Base-by-base conservation (phyloP, 2,113 vertebrate species). In the Anguilla rostrata region DNA sequence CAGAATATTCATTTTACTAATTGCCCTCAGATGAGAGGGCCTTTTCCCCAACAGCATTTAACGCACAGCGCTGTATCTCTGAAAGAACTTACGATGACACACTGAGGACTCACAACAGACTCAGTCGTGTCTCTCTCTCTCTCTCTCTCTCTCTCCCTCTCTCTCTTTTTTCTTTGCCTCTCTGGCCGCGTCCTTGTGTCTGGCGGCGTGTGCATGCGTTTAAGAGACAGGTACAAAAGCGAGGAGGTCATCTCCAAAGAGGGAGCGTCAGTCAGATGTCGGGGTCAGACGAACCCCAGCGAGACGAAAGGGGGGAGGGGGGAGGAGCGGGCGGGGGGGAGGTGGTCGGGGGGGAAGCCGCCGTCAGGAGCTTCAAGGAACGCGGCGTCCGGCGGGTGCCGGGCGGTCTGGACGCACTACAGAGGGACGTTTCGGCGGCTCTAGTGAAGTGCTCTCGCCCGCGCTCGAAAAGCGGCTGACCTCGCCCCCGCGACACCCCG, bases 401-500 rank as follows among this genome's bases (percentile, higher is more conserved):
- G 89, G 46, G 83, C 41, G 88, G 90, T 93, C 90, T 93, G 90
- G 88, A 89, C 87, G 90, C 7, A 60, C 60, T 89, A 83, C 85
- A 84, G 83, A 92, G 87, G 60, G 90, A 81, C 49, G 90, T 91
- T 34, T 92, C 94, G 92, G 89, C 87, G 90, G 92, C 87, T 75
- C 41, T 90, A 88, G 78, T 92, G 90, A 87, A 93, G 91, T 1
- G 34, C 86, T 88, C 87, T 89, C 43, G 85, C 81, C 89, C 89
- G 57, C 85, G 87, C 92, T 85, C 88, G 89, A 89, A 94, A 92
- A 93, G 87, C 34, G 90, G 16, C 87, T 90, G 53, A 83, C 78
- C 80, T 87, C 81, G 78, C 89, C 91, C 86, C 84, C 87, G 81
- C 89, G 92, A 91, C 81, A 83, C 92, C 94, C 93, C 95, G 83